phyloP scores from a whole-genome alignment of 1,140 invertebrate species.

The Chionoecetes opilio region DNA sequence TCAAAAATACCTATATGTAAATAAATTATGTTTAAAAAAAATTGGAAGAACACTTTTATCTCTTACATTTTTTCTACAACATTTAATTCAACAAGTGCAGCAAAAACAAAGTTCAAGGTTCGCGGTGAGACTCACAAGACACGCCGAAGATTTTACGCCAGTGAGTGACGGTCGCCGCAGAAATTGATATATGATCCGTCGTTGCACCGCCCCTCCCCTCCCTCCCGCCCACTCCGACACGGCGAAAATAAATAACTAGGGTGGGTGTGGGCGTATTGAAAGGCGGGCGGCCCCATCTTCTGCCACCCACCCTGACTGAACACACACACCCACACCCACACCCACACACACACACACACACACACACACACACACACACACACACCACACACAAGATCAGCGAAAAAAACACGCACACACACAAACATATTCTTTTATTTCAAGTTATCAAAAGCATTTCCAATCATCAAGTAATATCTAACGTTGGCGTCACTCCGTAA shows the following conservation, averaged over 20 bases:
- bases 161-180: conserved; percentile 3
- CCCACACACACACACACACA: conserved; percentile 42
- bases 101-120: conserved; percentile 6
- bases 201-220: background rate
- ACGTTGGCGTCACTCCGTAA: no score
- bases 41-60: background rate
- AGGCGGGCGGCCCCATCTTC: background rate
- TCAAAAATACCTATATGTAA: no score
- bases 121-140: conserved; percentile 14
- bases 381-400: background rate
- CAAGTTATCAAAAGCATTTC: no score
- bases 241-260: conserved; percentile 27
- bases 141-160: background rate
- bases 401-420: background rate
- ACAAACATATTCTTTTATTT: background rate
- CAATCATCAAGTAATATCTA: no score
- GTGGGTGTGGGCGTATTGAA: background rate
- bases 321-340: background rate
- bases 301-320: conserved; percentile 2
- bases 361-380: conserved; percentile 38
- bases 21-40: background rate
- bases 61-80: background rate
- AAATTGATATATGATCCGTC: conserved; percentile 21
- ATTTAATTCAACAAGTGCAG: conserved; percentile 8
- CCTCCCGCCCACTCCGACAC: background rate